Base-by-base conservation (phyloP, 2,888 invertebrate genomes). In the Polylopha cassiicola region DNA sequence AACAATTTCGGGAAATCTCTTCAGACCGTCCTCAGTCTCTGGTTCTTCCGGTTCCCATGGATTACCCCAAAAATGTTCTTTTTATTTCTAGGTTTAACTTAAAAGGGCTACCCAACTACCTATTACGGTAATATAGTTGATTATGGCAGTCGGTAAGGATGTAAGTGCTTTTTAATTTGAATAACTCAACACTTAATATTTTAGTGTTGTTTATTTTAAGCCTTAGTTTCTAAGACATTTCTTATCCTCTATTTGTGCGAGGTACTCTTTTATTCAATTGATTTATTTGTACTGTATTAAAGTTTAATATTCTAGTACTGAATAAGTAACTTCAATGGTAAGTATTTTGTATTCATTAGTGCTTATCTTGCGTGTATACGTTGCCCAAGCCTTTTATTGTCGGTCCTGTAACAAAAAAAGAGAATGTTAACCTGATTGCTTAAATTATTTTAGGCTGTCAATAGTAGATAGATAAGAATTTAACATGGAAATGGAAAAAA, bases 301-400 rank as follows among this genome's bases (percentile, higher is more conserved):
- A 15, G 31, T 32, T 44, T 41, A 39, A 43, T 28, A 37, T 50
- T 56, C 77, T 76, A 77, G 75, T 81, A 76, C 73, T 74, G 59
- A 61, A 48, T 48, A 36, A 28, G 33, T 54, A 44, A 31, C 32
- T 33, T 59, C 61, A 58, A 53, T 60, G 58, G 59, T 62, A 44
- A 46, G 51, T 31, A 37, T 63, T 54, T 70, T 18, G 67, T 58
- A n/a, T 66, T 16, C 26, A 6, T 24, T 24, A 62, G 46, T 79
- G 84, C 54, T 81, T 81, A 48, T 84, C 82, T 62, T 84, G 82
- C 28, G 85, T 85, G 66, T 85, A 85, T 33, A 84, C 85, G 61
- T 85, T 84, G 48, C 81, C 81, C 36, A 70, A 54, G 41, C 79
- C 78, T 59, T 81, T 81, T 47, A 70, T 79, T 21, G 57, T 50